phyloP scores from a whole-genome alignment of 2,888 invertebrate species.

The Tolmerus cingulatus region DNA sequence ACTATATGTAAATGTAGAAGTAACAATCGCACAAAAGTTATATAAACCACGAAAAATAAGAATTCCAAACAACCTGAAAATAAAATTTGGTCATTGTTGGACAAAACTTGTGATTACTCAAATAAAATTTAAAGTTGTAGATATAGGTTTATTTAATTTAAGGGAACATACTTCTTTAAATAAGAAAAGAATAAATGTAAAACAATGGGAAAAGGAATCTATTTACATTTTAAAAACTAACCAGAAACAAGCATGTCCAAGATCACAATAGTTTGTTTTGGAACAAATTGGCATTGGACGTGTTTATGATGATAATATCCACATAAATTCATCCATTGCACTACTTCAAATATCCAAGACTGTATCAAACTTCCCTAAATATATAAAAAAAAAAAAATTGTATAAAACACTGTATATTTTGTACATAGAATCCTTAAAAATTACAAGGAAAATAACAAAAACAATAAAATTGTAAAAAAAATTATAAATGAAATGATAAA shows the following conservation, averaged over 20 bases:
- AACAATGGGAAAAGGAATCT: not conserved
- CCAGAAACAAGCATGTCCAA: not conserved
- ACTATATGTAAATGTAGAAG: not conserved
- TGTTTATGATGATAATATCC: not conserved
- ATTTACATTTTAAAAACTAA: not conserved
- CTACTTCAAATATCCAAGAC: not conserved
- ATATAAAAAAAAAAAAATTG: not conserved
- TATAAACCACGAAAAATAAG: not conserved
- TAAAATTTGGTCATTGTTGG: not conserved
- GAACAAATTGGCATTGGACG: not conserved
- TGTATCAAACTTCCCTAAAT: not conserved
- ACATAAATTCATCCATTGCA: not conserved
- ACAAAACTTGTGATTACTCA: not conserved
- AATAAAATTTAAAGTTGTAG: not conserved
- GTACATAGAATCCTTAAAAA: not conserved
- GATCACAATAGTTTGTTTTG: not conserved
- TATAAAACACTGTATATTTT: not conserved
- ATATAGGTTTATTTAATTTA: not conserved
- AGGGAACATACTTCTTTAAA: not conserved
- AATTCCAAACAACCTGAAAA: not conserved
- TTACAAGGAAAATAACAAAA: not conserved
- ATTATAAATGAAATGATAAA: not conserved
- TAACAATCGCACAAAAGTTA: not conserved
- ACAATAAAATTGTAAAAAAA: constrained; percentile 1
- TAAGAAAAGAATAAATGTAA: not conserved